phyloP scores from a whole-genome alignment of 2,113 vertebrate species.

The Eurypyga helias region DNA sequence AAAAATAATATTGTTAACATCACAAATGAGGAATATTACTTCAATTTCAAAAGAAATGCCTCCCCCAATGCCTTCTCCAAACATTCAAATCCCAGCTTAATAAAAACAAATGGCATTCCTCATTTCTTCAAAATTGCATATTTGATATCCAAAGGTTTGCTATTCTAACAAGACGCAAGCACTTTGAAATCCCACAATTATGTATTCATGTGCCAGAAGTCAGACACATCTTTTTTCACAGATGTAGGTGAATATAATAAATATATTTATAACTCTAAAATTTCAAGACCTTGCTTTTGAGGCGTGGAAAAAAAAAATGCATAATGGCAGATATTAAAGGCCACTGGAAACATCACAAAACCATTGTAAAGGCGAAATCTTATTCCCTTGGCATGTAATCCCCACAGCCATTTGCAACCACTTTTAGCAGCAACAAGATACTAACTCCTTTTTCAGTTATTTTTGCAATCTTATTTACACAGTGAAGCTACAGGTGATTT shows the following conservation, averaged over 20 bases:
- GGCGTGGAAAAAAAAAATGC: not conserved
- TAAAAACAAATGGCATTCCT: conserved; percentile 82
- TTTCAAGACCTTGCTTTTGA: conserved; percentile 62
- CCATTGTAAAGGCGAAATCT: not conserved
- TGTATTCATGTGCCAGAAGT: conserved; percentile 51
- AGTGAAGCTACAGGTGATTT: conserved; percentile 8
- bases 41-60: conserved; percentile 76
- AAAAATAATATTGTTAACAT: conserved; percentile 76
- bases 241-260: conserved; percentile 38
- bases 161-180: conserved; percentile 66
- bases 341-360: conserved; percentile 43
- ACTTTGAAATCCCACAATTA: conserved; percentile 72
- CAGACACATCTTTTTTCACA: not conserved
- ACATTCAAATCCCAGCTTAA: conserved; percentile 85
- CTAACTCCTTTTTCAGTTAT: not conserved
- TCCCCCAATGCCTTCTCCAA: conserved; percentile 73
- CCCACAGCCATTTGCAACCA: not conserved
- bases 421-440: not conserved
- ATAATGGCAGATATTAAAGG: conserved; percentile 38
- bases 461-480: not conserved
- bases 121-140: conserved; percentile 75
- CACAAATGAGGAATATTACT: conserved; percentile 73
- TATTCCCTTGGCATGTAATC: not conserved
- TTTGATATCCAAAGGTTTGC: conserved; percentile 65
- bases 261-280: conserved; percentile 61